Base-by-base conservation (phyloP, 1,140 invertebrate species). In the Coenobita brevimanus region DNA sequence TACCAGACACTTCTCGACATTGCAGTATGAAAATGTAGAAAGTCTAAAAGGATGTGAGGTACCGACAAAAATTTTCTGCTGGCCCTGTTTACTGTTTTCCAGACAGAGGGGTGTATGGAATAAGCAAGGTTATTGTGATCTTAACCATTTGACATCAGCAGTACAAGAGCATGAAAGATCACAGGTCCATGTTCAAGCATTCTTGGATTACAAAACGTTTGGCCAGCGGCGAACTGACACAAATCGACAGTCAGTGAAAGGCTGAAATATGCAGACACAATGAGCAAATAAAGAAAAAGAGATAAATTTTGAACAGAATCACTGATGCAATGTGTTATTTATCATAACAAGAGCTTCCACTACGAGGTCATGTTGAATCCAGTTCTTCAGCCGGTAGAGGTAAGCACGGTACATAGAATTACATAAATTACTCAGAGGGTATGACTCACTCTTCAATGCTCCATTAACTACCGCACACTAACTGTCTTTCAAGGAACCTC, bases 331-430 rank as follows among this genome's bases (percentile, higher is more conserved):
- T 57, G 41, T 79, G 24, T 57, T 54, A 79, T 57, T 6, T 79
- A 79, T 2, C 24, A 41, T 24, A 27, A 79, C 46, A 79, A 79
- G 46, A 57, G 50, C 76, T 79, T 54, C 76, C 76, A 27, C 50
- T 79, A 33, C 46, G 15, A 54, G 43, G 43, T 27, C 50, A 79
- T 79, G 76, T 54, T 79, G 43, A 79, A 50, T 79, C 76, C 27
- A 79, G 76, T 57, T 3, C 2, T 54, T 79, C 76, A 79, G 50
- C 6, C 27, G 57, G 13, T 13, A 33, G 24, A 24, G 24, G 46
- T 79, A 57, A 79, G n/a, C n/a, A n/a, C n/a, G n/a, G 50, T 79
- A 54, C 76, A 79, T 27, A 76, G 73, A 79, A 57, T 79, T 79
- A 79, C 46, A 54, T 57, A 54, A 79, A 54, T 54, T 30, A 57